Evolutionary conservation across 2,888 invertebrate genomes (phyloP), one percentile per base, ranked within the genome.

Genomic region (Mellilla xanthometata): DNA sequence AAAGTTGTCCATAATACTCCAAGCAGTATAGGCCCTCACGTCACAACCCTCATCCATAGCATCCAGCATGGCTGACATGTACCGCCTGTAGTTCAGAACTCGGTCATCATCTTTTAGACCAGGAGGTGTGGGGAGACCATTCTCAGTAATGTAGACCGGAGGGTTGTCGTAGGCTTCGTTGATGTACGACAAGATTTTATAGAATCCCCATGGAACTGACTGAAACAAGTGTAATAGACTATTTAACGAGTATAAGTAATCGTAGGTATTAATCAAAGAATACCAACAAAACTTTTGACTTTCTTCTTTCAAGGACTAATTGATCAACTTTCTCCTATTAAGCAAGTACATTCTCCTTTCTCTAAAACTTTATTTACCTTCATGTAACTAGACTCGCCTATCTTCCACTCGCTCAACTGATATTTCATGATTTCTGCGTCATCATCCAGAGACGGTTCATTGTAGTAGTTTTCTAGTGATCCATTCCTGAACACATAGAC

Each of bases 1-100:
- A 58, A 93, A 92, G 60, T 92, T 93, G 58, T 94, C 93, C 75
- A 93, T 79, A 0, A 93, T 70, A 38, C 91, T 91, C 92, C 93
- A 93, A 2, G 88, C 87, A 0, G 90, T 83, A 67, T 92, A 93
- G 0, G 85, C 91, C 27, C 54, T 60, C 1, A 91, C 59, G 38
- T 89, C 68, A n/a, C 80, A 82, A 0, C 83, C 84, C 11, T 88
- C 84, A 6, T 81, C 76, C 0, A 89, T 68, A 1, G 90, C 88
- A 26, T 85, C 74, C 40, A 89, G 47, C 57, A 90, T 53, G 27
- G 82, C 83, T 3, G 64, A 53, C 10, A 91, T 55, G 48, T 90
- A 86, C 0, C 55, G 55, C 45, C 79, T 65, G 28, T 80, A 69
- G 63, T 83, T 82, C 1, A 65, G 41, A 2, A 90, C 62, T 9